Evolutionary conservation across 2,113 vertebrate species (phyloP).

Genomic region (Okapia johnstoni): DNA sequence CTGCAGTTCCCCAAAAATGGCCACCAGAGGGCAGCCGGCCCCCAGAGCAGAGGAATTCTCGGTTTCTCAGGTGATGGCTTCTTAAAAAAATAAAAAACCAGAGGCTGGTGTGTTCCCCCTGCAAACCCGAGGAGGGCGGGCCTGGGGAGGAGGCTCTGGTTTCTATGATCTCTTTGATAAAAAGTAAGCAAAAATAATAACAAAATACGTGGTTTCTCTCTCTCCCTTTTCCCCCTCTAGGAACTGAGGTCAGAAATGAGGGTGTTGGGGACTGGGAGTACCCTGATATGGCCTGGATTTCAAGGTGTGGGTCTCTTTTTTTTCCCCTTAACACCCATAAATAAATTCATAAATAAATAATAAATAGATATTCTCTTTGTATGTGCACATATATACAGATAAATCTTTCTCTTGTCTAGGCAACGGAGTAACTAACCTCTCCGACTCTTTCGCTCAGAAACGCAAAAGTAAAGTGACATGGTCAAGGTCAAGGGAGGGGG

Average conservation of each 20-base stretch:
- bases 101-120: slow-evolving; percentile 72
- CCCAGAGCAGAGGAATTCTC: slow-evolving; percentile 71
- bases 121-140: slow-evolving; percentile 43
- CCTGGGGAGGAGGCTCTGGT: slow-evolving; percentile 69
- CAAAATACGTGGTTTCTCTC: slow-evolving; percentile 73
- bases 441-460: slow-evolving; percentile 54
- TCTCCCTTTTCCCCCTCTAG: slow-evolving; percentile 53
- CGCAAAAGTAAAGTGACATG: slow-evolving; percentile 51
- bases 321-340: slow-evolving; percentile 37
- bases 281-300: slow-evolving; percentile 66
- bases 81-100: slow-evolving; percentile 78
- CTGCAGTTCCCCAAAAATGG: slow-evolving; percentile 41
- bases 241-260: slow-evolving; percentile 70
- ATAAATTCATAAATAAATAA: slow-evolving; percentile 59
- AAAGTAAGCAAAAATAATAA: slow-evolving; percentile 74
- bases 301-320: slow-evolving; percentile 50
- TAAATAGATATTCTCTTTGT: slow-evolving; percentile 58
- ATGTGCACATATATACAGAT: slow-evolving; percentile 39
- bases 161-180: slow-evolving; percentile 71
- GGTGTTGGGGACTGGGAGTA: slow-evolving; percentile 19
- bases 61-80: slow-evolving; percentile 72
- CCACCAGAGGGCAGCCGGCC: slow-evolving; percentile 71
- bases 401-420: slow-evolving; percentile 47
- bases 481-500: slow-evolving; percentile 39
- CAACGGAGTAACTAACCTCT: slow-evolving; percentile 46